A percentile compares a stretch with the other conserved stretches of the same genome.
Evolutionary conservation across 2,113 vertebrate genomes (phyloP).

Genomic region (Apus apus): DNA sequence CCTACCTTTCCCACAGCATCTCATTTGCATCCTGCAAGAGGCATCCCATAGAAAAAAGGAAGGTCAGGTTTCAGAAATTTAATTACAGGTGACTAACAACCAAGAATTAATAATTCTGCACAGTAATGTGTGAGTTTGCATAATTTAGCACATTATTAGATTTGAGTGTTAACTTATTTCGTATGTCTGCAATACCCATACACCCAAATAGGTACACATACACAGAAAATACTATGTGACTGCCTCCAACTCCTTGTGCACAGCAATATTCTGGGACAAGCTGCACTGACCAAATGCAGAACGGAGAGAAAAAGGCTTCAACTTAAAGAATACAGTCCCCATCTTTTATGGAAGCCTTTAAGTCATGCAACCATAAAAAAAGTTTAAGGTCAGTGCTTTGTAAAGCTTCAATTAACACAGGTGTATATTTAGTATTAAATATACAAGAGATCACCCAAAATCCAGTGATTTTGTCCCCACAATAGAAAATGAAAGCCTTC

Average conservation of each 20-base stretch:
- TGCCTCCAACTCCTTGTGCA: background rate
- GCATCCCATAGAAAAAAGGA: rapidly evolving
- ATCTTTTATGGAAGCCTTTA: background rate
- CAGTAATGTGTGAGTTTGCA: background rate
- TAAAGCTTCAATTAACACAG: background rate
- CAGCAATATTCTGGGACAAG: background rate
- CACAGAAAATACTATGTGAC: background rate
- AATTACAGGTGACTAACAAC: slow-evolving; percentile 11
- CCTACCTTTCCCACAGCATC: background rate
- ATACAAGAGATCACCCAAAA: background rate
- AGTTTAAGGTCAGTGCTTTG: background rate
- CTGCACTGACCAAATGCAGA: background rate
- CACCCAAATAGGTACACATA: background rate
- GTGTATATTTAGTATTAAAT: background rate
- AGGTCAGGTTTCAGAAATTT: slow-evolving; percentile 17
- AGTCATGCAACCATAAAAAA: background rate
- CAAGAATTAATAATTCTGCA: slow-evolving; percentile 29
- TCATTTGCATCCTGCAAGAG: background rate
- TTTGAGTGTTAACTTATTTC: background rate
- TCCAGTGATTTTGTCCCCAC: background rate
- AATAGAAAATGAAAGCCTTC: background rate
- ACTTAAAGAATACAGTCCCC: background rate
- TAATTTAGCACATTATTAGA: background rate
- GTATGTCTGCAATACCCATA: background rate
- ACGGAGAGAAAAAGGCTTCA: background rate